A percentile compares a stretch with the other conserved stretches of the same genome.
These are phyloP conservation scores for Emesis furor DNA, from an alignment of 2,888 invertebrate species.

Conservation along the genomic window DNA sequence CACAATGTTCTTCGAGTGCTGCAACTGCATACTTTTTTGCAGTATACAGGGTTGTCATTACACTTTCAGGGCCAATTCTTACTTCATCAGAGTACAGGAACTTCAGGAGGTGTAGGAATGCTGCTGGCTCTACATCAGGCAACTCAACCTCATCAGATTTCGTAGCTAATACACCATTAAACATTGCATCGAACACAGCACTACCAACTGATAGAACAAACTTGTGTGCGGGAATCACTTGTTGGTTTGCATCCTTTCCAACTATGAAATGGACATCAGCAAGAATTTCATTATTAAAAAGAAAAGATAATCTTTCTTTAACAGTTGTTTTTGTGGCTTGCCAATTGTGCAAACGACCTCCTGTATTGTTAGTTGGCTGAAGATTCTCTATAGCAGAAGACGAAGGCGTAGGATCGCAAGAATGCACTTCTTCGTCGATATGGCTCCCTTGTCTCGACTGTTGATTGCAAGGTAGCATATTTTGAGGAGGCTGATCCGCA, in stretches of 20 bases:
- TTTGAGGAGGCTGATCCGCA: conserved; percentile 88
- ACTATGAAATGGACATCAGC: conserved; percentile 96
- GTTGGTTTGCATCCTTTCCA: conserved; percentile 94
- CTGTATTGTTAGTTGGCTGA: conserved; percentile 86
- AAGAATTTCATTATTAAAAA: conserved; percentile 89
- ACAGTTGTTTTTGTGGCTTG: conserved; percentile 95
- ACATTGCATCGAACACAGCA: conserved; percentile 97
- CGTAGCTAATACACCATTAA: conserved; percentile 95
- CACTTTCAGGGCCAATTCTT: conserved; percentile 96
- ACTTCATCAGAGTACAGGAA: conserved; percentile 96
- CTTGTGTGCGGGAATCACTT: conserved; percentile 95
- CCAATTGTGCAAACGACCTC: conserved; percentile 93
- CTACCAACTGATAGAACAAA: conserved; percentile 96
- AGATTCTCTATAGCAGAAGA: conserved; percentile 84
- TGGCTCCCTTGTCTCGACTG: conserved; percentile 82
- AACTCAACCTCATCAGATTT: conserved; percentile 95
- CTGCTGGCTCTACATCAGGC: conserved; percentile 96
- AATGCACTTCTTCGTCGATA: conserved; percentile 84
- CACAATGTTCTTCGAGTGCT: conserved; percentile 96
- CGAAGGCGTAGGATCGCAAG: conserved; percentile 82
- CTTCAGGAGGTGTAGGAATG: conserved; percentile 95
- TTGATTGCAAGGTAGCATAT: conserved; percentile 90
- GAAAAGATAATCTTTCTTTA: conserved; percentile 94
- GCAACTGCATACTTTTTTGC: conserved; percentile 97
- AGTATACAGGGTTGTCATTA: conserved; percentile 97